Evolutionary conservation across 2,113 vertebrate species (phyloP).

Genomic region (Noctilio leporinus): DNA sequence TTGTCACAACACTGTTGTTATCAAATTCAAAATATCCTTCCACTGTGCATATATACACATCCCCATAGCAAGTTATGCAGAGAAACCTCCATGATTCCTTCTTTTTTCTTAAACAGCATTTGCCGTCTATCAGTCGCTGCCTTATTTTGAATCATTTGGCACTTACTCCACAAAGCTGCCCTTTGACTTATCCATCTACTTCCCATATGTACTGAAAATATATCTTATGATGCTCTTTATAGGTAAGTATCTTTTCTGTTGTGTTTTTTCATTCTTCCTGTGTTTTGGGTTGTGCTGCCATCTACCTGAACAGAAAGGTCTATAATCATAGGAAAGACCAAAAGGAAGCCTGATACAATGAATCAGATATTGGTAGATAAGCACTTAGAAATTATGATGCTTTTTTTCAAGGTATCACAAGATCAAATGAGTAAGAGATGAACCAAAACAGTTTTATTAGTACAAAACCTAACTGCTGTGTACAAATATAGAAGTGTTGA

Average conservation of each 20-base stretch:
- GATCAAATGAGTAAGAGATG: background rate
- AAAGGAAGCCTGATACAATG: background rate
- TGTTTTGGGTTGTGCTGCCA: background rate
- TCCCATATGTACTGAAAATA: slow-evolving; percentile 80
- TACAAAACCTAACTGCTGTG: background rate
- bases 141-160: slow-evolving; percentile 80
- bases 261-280: background rate
- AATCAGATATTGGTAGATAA: background rate
- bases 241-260: slow-evolving; percentile 81
- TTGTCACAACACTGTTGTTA: background rate
- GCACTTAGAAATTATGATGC: background rate
- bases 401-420: background rate
- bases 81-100: background rate
- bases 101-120: slow-evolving; percentile 78
- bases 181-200: slow-evolving; percentile 73
- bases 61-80: background rate
- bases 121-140: slow-evolving; percentile 84
- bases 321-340: background rate
- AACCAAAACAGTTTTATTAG: background rate
- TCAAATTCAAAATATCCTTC: background rate
- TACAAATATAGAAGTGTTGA: background rate
- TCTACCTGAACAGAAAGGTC: background rate
- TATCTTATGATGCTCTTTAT: slow-evolving; percentile 83
- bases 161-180: slow-evolving; percentile 75
- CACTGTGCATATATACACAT: background rate